Evolutionary conservation across 2,888 invertebrate species (phyloP).

Genomic region (Athetis lepigone): DNA sequence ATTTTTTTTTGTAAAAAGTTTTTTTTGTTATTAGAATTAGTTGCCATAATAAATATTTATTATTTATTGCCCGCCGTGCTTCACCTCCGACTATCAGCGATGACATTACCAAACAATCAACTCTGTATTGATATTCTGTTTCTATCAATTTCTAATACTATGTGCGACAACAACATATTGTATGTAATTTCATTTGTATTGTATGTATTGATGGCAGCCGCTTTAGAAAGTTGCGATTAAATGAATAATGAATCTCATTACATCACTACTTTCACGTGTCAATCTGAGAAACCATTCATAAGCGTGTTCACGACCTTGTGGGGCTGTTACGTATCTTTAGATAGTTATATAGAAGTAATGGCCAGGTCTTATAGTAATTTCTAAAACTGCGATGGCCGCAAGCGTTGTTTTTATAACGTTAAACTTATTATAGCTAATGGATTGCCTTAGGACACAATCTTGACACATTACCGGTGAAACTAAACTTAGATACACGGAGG

Average conservation of each 20-base stretch:
- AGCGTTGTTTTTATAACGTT: conserved; percentile 5
- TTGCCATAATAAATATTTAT: not conserved
- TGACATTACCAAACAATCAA: conserved; percentile 5
- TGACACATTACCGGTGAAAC: not conserved
- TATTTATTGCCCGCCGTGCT: not conserved
- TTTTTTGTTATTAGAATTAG: not conserved
- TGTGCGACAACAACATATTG: conserved; percentile 22
- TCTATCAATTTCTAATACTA: conserved; percentile 37
- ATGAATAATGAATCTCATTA: conserved; percentile 24
- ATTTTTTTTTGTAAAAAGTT: too few relatives aligned
- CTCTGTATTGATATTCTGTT: conserved; percentile 2
- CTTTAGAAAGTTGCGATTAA: conserved; percentile 45
- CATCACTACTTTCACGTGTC: conserved; percentile 47
- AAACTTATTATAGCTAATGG: conserved; percentile 12
- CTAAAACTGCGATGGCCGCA: not conserved
- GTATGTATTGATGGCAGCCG: conserved; percentile 20
- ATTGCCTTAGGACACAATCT: not conserved
- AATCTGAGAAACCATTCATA: conserved; percentile 25
- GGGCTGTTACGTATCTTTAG: not conserved
- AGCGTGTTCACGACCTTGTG: conserved; percentile 28
- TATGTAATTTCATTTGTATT: conserved; percentile 27
- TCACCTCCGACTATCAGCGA: not conserved
- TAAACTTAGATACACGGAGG: not conserved
- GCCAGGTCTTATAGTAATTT: not conserved
- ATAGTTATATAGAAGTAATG: conserved; percentile 11